Base-by-base conservation (phyloP, 1,140 invertebrate species). In the Zelostemma sp. region DNA sequence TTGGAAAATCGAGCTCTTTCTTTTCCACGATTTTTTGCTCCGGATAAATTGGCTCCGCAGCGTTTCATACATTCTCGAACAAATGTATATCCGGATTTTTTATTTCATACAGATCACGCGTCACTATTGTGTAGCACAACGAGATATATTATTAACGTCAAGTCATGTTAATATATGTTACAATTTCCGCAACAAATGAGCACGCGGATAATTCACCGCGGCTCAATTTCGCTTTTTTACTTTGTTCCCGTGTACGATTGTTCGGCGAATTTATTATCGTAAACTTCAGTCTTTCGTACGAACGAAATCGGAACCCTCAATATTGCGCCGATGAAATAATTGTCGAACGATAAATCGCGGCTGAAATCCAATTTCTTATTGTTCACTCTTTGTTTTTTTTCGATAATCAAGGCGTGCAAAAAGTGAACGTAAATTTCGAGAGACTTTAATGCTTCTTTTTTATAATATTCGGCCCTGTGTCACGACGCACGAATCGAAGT, bases 141-240 rank as follows among this genome's bases (percentile, higher is more conserved):
- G 45, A 43, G 45, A 48, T 55, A 45, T 55, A 50, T 35, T 31
- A 63, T 68, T 68, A 63, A 58, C 51, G 48, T 61, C 54, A 58
- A 25, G 41, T 45, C 35, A 49, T 9, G 28, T 53, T 54, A 47
- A 69, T 46, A 41, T 60, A 35, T 21, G 46, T 47, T 48, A 45
- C 47, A 59, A 50, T 58, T 14, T 47, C 40, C 15, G 15, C 48
- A 69, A 64, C 51, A 64, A 69, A 69, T 69, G 41, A n/a, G 59
- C 40, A 15, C 62, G 53, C 50, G 47, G 56, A 54, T 51, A 69
- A 63, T 63, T 63, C 64, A 43, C 53, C 50, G 35, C 62, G 62
- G 41, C 49, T 58, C 59, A 63, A 68, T 63, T 68, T 68, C 57
- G 17, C n/a, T n/a, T n/a, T n/a, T n/a, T n/a, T n/a, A n/a, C 50